Percentiles rank a stretch among this genome's conserved stretches.
Conservation (phyloP, 2,888 invertebrate genomes). For the Bruchidius siliquastri region DNA sequence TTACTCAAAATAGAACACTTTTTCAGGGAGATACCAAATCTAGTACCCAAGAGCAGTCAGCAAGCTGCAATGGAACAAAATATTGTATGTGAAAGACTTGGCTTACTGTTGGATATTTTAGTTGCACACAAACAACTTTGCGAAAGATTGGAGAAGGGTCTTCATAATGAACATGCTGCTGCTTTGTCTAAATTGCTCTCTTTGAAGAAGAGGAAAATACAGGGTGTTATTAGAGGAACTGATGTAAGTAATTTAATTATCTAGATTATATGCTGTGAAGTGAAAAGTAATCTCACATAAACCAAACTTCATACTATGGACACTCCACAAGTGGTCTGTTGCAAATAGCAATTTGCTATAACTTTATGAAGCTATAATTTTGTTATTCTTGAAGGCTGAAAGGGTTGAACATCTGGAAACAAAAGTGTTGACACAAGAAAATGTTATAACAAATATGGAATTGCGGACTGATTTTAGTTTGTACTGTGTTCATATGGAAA, state of each 20-base stretch:
- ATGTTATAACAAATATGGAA: constrained; percentile 58
- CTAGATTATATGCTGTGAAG: too few relatives aligned
- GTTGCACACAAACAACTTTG: constrained; percentile 56
- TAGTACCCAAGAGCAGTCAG: constrained; percentile 50
- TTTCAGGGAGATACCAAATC: constrained; percentile 49
- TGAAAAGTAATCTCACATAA: too few relatives aligned
- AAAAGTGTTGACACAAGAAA: constrained; percentile 60
- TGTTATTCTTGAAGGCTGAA: constrained; percentile 48
- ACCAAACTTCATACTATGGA: too few relatives aligned
- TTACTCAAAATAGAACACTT: neutral
- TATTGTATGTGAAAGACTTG: constrained; percentile 53
- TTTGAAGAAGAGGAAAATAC: constrained; percentile 59
- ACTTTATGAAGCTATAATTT: too few relatives aligned
- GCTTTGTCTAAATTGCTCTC: constrained; percentile 59
- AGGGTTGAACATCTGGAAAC: constrained; percentile 58
- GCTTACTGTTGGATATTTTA: constrained; percentile 52
- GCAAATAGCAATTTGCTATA: too few relatives aligned
- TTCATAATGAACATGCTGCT: constrained; percentile 58
- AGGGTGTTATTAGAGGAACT: constrained; percentile 58
- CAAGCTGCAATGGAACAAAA: constrained; percentile 54
- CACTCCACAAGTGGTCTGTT: too few relatives aligned
- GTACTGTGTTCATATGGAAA: constrained; percentile 60
- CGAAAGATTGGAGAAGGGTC: constrained; percentile 58
- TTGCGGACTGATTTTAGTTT: constrained; percentile 58
- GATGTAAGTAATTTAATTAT: constrained; percentile 55